These are phyloP conservation scores for Nycteola revayana DNA, from an alignment of 2,888 invertebrate species.

Conservation along the genomic window DNA sequence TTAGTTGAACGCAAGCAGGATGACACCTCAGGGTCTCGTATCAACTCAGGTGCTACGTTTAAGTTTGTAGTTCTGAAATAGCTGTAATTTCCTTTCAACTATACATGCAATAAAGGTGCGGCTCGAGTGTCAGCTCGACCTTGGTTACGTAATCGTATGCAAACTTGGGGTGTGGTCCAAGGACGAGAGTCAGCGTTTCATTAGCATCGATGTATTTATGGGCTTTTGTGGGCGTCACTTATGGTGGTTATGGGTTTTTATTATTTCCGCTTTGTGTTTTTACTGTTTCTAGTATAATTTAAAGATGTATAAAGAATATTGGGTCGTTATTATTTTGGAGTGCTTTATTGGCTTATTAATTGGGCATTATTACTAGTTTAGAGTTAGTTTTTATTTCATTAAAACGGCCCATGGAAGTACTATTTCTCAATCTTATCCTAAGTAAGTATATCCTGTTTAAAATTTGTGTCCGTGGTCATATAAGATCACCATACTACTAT, in stretches of 20 bases:
- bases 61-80: constrained; percentile 45
- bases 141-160: constrained; percentile 67
- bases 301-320: too few species aligned
- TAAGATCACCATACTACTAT: too few species aligned
- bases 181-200: constrained; percentile 41
- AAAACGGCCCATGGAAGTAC: too few species aligned
- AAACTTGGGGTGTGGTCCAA: constrained; percentile 55
- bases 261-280: constrained; percentile 6
- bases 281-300: too few species aligned
- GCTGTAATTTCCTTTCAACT: constrained; percentile 57
- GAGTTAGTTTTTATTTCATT: too few species aligned
- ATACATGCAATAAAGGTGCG: constrained; percentile 60
- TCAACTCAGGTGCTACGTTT: constrained; percentile 18
- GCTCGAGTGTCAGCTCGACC: constrained; percentile 58
- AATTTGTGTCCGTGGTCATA: too few species aligned
- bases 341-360: too few species aligned
- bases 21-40: constrained; percentile 24
- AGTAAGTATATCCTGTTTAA: too few species aligned
- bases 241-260: constrained; percentile 7
- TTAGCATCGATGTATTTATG: constrained; percentile 20
- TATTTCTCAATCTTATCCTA: too few species aligned
- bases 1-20: constrained; percentile 18
- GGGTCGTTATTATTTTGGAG: too few species aligned
- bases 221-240: constrained; percentile 19
- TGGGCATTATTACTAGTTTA: too few species aligned